Percentiles rank a stretch among this genome's conserved stretches.
phyloP scores from a whole-genome alignment of 2,113 vertebrate species.

The Hystrix cristata region DNA sequence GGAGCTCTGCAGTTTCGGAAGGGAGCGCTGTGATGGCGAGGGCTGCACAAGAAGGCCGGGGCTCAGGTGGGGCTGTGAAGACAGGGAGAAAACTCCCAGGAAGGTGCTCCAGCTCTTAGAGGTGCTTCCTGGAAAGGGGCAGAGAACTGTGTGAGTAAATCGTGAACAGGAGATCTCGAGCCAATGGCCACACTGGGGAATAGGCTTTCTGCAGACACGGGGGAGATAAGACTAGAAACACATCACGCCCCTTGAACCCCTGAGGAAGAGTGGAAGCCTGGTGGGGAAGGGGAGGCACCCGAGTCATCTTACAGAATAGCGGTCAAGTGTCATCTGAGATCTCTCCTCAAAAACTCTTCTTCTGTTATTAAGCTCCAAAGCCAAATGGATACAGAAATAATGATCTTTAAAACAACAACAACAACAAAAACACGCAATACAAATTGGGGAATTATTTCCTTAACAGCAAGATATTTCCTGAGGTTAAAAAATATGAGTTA shows the following conservation, averaged over 20 bases:
- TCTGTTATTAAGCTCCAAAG: conserved; percentile 8
- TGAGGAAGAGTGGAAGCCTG: background rate
- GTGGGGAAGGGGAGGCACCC: background rate
- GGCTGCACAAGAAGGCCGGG: background rate
- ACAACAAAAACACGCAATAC: background rate
- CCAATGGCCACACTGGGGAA: background rate
- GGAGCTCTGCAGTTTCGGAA: background rate
- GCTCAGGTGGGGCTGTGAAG: background rate
- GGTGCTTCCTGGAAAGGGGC: background rate
- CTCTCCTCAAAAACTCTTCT: background rate
- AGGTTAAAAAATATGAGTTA: conserved; percentile 23
- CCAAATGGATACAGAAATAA: conserved; percentile 66
- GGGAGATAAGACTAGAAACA: background rate
- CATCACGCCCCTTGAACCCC: background rate
- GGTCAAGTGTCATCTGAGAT: background rate
- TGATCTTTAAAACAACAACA: background rate
- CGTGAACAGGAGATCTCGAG: background rate
- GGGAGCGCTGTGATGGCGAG: background rate
- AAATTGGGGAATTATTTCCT: conserved; percentile 56
- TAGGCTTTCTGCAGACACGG: background rate
- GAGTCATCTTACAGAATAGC: background rate
- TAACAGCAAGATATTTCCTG: background rate
- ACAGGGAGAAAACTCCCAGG: background rate
- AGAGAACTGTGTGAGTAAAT: background rate
- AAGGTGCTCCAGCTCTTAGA: background rate